phyloP scores from a whole-genome alignment of 2,797 vertebrate genomes.

The Pelochelys cantorii region DNA sequence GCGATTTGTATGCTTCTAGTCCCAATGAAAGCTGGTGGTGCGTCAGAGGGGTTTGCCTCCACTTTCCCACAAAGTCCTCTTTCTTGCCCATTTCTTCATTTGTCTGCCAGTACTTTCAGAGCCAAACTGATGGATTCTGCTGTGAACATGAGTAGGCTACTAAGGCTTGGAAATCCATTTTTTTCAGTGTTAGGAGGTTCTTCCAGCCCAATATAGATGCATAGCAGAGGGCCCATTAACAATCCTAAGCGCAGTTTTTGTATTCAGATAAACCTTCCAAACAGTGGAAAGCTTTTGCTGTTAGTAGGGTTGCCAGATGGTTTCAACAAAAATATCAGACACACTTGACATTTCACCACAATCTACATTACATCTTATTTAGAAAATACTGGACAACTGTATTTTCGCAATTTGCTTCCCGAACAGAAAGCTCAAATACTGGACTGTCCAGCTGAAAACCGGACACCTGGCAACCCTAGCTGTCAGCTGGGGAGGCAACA shows the following conservation, averaged over 20 bases:
- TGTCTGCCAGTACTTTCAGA: neutral
- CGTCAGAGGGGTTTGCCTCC: neutral
- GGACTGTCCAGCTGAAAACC: too few relatives aligned
- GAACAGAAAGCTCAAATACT: too few relatives aligned
- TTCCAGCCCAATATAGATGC: neutral
- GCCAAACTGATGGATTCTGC: slow-evolving; percentile 11
- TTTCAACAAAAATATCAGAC: too few relatives aligned
- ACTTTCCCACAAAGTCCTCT: slow-evolving; percentile 4
- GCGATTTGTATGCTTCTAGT: neutral
- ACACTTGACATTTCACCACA: too few relatives aligned
- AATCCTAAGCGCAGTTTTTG: slow-evolving; percentile 53
- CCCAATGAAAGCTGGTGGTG: neutral
- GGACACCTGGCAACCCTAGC: too few relatives aligned
- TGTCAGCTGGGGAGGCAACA: slow-evolving; percentile 14
- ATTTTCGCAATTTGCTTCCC: too few relatives aligned
- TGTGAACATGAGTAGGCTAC: neutral
- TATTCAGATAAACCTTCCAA: slow-evolving; percentile 61
- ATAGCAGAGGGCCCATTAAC: slow-evolving; percentile 54
- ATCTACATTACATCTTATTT: too few relatives aligned
- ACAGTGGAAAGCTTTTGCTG: slow-evolving; percentile 53
- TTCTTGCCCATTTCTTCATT: neutral
- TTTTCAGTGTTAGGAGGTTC: neutral
- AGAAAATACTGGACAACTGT: too few relatives aligned
- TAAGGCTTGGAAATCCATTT: neutral
- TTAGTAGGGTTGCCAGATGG: neutral